Percentiles rank a stretch among this genome's conserved stretches.
phyloP scores from a whole-genome alignment of 2,888 invertebrate species.

The Heteropelma amictum region DNA sequence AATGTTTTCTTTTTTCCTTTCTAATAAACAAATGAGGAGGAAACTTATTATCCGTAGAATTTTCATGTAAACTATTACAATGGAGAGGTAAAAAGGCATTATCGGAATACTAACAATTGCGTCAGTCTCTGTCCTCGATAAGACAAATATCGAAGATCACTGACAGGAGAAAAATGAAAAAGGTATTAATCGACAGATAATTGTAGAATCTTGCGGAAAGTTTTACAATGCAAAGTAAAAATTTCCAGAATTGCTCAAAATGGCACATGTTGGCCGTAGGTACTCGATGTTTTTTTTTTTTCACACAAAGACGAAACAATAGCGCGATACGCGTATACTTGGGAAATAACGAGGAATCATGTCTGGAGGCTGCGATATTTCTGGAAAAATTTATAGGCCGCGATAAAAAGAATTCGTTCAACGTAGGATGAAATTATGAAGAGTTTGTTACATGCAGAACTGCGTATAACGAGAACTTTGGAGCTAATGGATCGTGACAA shows the following conservation, averaged over 20 bases:
- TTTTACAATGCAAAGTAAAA: background rate
- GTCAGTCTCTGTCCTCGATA: background rate
- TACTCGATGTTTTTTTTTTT: background rate
- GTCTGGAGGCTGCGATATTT: too few relatives aligned
- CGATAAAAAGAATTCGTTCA: background rate
- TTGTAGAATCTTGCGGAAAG: constrained; percentile 1
- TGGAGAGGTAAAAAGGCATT: background rate
- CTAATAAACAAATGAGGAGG: too few relatives aligned
- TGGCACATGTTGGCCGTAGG: constrained; percentile 23
- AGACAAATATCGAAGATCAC: background rate
- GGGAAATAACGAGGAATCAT: background rate
- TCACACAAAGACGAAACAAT: background rate
- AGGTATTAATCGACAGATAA: too few relatives aligned
- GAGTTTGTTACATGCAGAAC: constrained; percentile 9
- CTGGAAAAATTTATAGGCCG: too few relatives aligned
- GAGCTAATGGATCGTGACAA: constrained; percentile 8
- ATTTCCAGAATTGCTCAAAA: constrained; percentile 32
- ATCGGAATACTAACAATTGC: background rate
- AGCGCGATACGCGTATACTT: background rate
- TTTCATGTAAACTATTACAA: too few relatives aligned
- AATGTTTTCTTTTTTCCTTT: too few relatives aligned
- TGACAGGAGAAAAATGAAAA: background rate
- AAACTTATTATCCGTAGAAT: too few relatives aligned
- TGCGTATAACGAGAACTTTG: constrained; percentile 13
- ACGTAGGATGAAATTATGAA: background rate